Evolutionary conservation across 2,113 vertebrate genomes (phyloP).

Genomic region (Catagonus wagneri): DNA sequence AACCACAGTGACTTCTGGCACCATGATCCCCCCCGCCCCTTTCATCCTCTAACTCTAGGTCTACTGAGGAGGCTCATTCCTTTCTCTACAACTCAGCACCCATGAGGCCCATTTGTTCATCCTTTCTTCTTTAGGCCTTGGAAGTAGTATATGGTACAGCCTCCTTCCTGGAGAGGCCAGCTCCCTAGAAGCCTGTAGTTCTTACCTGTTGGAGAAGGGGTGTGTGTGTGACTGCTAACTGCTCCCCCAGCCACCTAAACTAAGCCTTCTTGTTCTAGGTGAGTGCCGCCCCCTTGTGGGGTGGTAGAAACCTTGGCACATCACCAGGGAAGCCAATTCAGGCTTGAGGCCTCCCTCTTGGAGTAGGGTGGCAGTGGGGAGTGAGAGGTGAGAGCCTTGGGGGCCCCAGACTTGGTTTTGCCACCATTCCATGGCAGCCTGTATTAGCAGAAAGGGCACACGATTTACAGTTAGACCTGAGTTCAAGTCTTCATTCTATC

Average conservation of each 20-base stretch:
- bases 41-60: conserved; percentile 28
- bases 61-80: conserved; percentile 19
- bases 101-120: neutral
- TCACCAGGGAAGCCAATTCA: conserved; percentile 31
- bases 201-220: neutral
- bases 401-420: neutral
- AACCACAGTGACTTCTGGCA: neutral
- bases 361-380: neutral
- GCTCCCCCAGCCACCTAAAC: conserved; percentile 52
- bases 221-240: neutral
- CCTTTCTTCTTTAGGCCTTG: neutral
- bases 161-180: neutral
- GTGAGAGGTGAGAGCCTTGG: neutral
- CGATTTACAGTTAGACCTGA: conserved; percentile 28
- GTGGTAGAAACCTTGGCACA: conserved; percentile 60
- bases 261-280: conserved; percentile 67
- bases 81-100: neutral
- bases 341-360: neutral
- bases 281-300: conserved; percentile 76
- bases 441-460: conserved; percentile 9
- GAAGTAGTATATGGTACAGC: neutral
- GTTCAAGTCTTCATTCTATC: conserved; percentile 45
- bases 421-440: conserved; percentile 1
- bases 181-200: neutral
- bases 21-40: neutral